A percentile compares a stretch with the other conserved stretches of the same genome.
Conservation (phyloP, 1,140 invertebrate species). For the Drosophila navojoa region DNA sequence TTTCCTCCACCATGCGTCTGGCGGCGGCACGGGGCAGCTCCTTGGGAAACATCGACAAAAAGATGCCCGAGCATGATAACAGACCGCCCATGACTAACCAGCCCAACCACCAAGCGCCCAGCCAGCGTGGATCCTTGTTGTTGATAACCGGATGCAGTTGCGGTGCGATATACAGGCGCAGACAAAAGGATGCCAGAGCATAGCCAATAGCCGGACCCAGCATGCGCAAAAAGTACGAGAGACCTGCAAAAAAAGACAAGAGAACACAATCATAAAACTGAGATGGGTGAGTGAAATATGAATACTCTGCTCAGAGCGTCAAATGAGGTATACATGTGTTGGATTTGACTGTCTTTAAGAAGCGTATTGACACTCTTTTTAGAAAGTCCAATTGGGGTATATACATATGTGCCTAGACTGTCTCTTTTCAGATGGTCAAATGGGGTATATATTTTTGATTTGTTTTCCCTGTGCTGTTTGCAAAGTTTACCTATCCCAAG, state of each 20-base stretch:
- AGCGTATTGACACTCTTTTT: too few relatives aligned
- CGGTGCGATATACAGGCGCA: conserved; percentile 89
- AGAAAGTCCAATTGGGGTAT: too few relatives aligned
- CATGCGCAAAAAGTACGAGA: conserved; percentile 89
- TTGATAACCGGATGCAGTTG: conserved; percentile 88
- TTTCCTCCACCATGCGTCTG: conserved; percentile 84
- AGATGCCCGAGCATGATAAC: conserved; percentile 86
- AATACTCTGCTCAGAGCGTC: neutral
- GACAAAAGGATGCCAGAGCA: conserved; percentile 87
- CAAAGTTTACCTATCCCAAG: too few relatives aligned
- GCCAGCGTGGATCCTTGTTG: conserved; percentile 89
- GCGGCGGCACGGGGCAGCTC: conserved; percentile 87
- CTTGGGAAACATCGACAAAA: conserved; percentile 88
- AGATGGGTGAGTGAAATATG: neutral
- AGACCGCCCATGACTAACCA: conserved; percentile 89
- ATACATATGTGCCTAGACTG: too few relatives aligned
- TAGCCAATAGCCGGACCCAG: conserved; percentile 90
- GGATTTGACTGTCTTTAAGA: too few relatives aligned
- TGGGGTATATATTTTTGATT: too few relatives aligned
- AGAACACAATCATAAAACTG: neutral
- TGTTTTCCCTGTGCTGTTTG: too few relatives aligned
- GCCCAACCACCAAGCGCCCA: conserved; percentile 92
- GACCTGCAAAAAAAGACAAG: conserved; percentile 83
- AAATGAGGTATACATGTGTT: too few relatives aligned
- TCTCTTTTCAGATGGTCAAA: too few relatives aligned